A percentile compares a stretch with the other conserved stretches of the same genome.
Evolutionary conservation across 2,888 invertebrate genomes (phyloP).

Genomic region (Cylindroiulus punctatus): DNA sequence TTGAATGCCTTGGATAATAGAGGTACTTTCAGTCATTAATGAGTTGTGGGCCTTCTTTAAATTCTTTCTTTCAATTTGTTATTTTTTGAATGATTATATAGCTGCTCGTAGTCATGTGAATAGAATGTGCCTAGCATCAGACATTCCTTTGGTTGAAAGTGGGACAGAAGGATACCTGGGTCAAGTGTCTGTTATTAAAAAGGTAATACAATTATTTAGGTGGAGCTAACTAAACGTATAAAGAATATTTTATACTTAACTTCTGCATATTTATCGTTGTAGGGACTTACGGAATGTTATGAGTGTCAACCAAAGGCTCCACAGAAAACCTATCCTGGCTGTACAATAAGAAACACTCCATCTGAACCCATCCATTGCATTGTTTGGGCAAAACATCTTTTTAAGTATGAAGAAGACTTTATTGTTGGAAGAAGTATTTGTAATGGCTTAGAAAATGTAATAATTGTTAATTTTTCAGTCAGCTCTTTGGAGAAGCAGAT

Average conservation of each 20-base stretch:
- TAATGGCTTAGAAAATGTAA: background rate
- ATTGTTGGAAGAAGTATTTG: background rate
- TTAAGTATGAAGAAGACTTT: slow-evolving; percentile 76
- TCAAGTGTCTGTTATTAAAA: slow-evolving; percentile 73
- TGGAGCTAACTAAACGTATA: too few relatives aligned
- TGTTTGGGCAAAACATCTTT: slow-evolving; percentile 99
- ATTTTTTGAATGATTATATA: slow-evolving; percentile 60
- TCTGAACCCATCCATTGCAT: slow-evolving; percentile 99
- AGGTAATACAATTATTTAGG: slow-evolving; percentile 62
- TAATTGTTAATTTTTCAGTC: slow-evolving; percentile 70
- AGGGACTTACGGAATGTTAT: slow-evolving; percentile 92
- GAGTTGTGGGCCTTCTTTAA: background rate
- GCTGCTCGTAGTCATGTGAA: slow-evolving; percentile 98
- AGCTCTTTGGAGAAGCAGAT: slow-evolving; percentile 96
- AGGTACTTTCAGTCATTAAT: slow-evolving; percentile 62
- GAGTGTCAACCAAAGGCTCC: slow-evolving; percentile 93
- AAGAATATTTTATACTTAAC: too few relatives aligned
- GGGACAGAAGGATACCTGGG: slow-evolving; percentile 98
- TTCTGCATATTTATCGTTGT: background rate
- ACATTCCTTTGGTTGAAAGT: slow-evolving; percentile 93
- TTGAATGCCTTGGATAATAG: slow-evolving; percentile 97
- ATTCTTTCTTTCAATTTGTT: background rate
- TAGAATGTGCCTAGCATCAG: slow-evolving; percentile 95
- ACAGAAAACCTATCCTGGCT: slow-evolving; percentile 95
- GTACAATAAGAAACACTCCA: slow-evolving; percentile 98